These are phyloP conservation scores for Apomyelois bistriatella DNA, from an alignment of 2,888 invertebrate genomes.

Conservation along the genomic window DNA sequence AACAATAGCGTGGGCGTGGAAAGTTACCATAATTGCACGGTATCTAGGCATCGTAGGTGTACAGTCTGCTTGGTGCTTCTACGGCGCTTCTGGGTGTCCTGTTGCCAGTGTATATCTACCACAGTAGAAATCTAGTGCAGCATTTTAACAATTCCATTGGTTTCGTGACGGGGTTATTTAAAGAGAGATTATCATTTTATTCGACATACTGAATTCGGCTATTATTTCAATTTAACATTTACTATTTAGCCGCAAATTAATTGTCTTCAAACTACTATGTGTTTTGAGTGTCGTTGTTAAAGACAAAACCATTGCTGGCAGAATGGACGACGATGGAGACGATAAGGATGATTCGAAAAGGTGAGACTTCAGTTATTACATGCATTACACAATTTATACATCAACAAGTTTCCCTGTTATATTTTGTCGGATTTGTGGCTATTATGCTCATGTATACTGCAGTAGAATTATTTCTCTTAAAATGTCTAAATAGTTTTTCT, in stretches of 20 bases:
- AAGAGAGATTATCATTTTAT: not conserved
- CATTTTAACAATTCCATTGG: not conserved
- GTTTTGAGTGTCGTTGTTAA: slow-evolving; percentile 1
- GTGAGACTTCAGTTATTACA: slow-evolving; percentile 52
- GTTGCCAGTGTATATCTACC: slow-evolving; percentile 9
- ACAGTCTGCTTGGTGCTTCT: not conserved
- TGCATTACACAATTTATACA: not conserved
- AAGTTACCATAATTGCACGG: slow-evolving; percentile 11
- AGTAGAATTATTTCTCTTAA: too few relatives aligned
- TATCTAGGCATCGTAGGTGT: not conserved
- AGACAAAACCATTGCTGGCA: slow-evolving; percentile 17
- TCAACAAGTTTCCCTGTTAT: not conserved
- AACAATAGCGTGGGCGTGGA: slow-evolving; percentile 10
- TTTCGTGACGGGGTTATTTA: not conserved
- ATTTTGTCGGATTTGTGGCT: not conserved
- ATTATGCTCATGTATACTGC: too few relatives aligned
- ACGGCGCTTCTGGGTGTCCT: slow-evolving; percentile 13
- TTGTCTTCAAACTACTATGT: not conserved
- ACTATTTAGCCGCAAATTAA: too few relatives aligned
- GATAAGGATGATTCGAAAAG: slow-evolving; percentile 92
- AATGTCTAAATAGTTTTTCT: too few relatives aligned
- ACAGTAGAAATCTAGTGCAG: not conserved
- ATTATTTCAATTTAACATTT: too few relatives aligned
- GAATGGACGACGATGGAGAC: slow-evolving; percentile 90
- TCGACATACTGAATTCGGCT: too few relatives aligned